Evolutionary conservation across 2,113 vertebrate species (phyloP), one percentile per base, ranked within the genome.

Genomic region (Mormoops blainvillei): DNA sequence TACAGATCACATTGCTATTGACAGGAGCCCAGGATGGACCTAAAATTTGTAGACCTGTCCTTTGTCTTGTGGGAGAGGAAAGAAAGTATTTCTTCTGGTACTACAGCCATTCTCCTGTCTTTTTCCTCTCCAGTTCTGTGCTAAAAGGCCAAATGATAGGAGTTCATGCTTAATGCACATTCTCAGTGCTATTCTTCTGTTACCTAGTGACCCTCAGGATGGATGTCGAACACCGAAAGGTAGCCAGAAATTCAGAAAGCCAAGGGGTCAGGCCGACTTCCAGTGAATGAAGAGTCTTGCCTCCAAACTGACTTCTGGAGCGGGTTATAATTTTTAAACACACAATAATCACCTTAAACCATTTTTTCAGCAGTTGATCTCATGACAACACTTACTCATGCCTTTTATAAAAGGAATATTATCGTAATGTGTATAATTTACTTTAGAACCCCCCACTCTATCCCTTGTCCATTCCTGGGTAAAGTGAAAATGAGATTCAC

Each of bases 11-110:
- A 0, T 91, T 97, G 92, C 96, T 89, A 95, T 98, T 97, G 98
- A 98, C 97, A 98, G 94, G 36, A 26, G 0, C 89, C 12, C 56
- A n/a, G 20, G 87, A 61, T 56, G 97, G 95, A 94, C 91, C 50
- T 96, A 89, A 80, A 97, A 81, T 96, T 74, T 95, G 95, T 93
- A 95, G 96, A 95, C 92, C 97, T 96, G n/a, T 90, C 92, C 43
- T 97, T 97, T 98, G 95, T 98, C 97, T 94, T 80, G 96, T 95
- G 97, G 85, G 68, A 98, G 95, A 97, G 94, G 84, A 96, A 98
- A 98, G 96, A 97, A 97, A 97, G 97, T 91, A 98, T 85, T 91
- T 70, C 88, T 86, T 89, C 93, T 92, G 89, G 67, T 84, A 97
- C 80, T 48, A 2, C 7, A 91, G 94, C 83, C 88, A 82, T 97